Evolutionary conservation across 2,888 invertebrate genomes (phyloP).

Genomic region (Mechanitis messenoides): DNA sequence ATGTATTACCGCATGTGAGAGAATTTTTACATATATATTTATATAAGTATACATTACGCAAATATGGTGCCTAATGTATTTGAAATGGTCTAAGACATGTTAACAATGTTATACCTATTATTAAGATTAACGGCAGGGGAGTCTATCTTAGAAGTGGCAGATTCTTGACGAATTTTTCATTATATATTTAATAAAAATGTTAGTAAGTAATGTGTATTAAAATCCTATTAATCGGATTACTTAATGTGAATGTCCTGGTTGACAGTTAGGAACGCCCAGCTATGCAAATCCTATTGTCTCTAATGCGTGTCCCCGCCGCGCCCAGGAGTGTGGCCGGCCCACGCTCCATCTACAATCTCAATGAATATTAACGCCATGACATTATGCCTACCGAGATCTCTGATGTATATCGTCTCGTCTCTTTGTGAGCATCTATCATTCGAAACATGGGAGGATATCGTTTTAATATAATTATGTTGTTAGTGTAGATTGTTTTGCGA

Average conservation of each 20-base stretch:
- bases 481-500: not conserved
- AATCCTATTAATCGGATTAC: slow-evolving; percentile 40
- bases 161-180: no score
- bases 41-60: not conserved
- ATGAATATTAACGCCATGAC: slow-evolving; percentile 68
- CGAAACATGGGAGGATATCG: slow-evolving; percentile 11
- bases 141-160: no score
- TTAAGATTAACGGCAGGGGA: no score
- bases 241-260: slow-evolving; percentile 71
- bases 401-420: slow-evolving; percentile 43
- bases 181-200: not conserved
- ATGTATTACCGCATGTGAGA: slow-evolving; percentile 49
- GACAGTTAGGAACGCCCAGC: slow-evolving; percentile 69
- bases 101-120: no score
- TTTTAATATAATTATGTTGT: slow-evolving; percentile 16
- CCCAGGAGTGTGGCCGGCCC: slow-evolving; percentile 57
- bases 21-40: slow-evolving; percentile 27
- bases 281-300: slow-evolving; percentile 74
- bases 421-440: slow-evolving; percentile 37
- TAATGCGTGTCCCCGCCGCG: slow-evolving; percentile 62
- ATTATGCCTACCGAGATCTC: slow-evolving; percentile 46
- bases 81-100: not conserved
- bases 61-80: not conserved
- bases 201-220: not conserved
- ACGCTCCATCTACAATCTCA: slow-evolving; percentile 56